Base-by-base conservation (phyloP, 2,797 vertebrate species). In the Sebastiscus albofasciatus region DNA sequence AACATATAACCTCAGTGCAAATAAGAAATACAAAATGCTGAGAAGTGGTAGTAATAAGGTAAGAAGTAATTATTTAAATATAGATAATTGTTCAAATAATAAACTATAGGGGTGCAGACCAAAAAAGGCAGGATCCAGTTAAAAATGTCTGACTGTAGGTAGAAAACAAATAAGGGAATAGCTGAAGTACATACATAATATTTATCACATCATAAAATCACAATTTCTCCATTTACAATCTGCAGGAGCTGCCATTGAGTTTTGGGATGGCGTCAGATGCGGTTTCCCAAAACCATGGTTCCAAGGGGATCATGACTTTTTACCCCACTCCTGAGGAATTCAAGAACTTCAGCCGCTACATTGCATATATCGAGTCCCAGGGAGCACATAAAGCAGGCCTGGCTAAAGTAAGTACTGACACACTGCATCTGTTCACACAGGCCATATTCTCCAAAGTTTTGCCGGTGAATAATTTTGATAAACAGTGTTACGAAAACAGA, bases 341-440 rank as follows among this genome's bases (percentile, higher is more conserved):
- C 91, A 96, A 96, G 70, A 95, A 97, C 92, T 99, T 99, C 94
- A 97, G 83, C 87, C 96, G 97, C 3, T 99, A 99, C 76, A 90
- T 99, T 66, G 98, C 97, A 6, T 99, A 97, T 80, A 95, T 99
- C n/a, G 98, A 99, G 92, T 97, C 97, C 16, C 97, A 98, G 90
- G 98, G 98, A 86, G 98, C 98, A 2, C 98, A 99, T 84, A 96
- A 94, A 77, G 97, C 97, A 62, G 98, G 98, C 6, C 94, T 99
- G 78, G 98, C 98, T 77, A 99, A 99, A 96, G 97, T 97, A 90
- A 93, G 91, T 82, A 49, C 11, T 14, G 12, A 46, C 22, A 20
- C 18, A 42, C 13, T 81, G 26, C n/a, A 26, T 52, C 4, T 39
- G 24, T 42, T 64, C 20, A 26, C 14, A 58, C 29, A 39, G 22